Percentiles rank a stretch among this genome's conserved stretches.
phyloP scores from a whole-genome alignment of 2,888 invertebrate species.

The Congeria kusceri region DNA sequence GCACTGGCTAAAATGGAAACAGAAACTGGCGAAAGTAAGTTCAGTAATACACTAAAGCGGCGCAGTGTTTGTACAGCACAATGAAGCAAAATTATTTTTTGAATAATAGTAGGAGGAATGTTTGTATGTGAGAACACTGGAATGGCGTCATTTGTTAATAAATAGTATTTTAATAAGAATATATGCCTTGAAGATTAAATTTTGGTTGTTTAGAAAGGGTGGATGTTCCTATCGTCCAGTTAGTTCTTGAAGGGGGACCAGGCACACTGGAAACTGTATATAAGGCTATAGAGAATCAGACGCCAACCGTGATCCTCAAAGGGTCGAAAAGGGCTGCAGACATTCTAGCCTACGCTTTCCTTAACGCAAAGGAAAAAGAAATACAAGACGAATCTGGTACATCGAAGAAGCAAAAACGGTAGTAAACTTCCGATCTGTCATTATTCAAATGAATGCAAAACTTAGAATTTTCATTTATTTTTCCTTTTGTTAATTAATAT shows the following conservation, averaged over 20 bases:
- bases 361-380: conserved; percentile 74
- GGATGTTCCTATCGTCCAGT: conserved; percentile 81
- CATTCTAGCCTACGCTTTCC: conserved; percentile 83
- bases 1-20: conserved; percentile 78
- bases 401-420: conserved; percentile 61
- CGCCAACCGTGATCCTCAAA: conserved; percentile 84
- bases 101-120: no score
- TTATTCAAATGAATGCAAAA: not conserved
- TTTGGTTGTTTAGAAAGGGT: no score
- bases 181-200: no score
- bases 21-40: conserved; percentile 72
- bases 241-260: conserved; percentile 85
- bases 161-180: no score
- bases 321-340: conserved; percentile 85
- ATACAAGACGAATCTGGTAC: conserved; percentile 71
- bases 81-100: no score
- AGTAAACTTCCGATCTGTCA: no score
- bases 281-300: conserved; percentile 80
- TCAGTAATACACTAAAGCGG: no score
- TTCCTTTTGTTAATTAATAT: no score
- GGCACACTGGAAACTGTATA: conserved; percentile 83
- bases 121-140: no score
- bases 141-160: no score
- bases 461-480: not conserved
- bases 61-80: no score